These are phyloP conservation scores for Diplodus sargus DNA, from an alignment of 2,797 vertebrate species.

Conservation along the genomic window DNA sequence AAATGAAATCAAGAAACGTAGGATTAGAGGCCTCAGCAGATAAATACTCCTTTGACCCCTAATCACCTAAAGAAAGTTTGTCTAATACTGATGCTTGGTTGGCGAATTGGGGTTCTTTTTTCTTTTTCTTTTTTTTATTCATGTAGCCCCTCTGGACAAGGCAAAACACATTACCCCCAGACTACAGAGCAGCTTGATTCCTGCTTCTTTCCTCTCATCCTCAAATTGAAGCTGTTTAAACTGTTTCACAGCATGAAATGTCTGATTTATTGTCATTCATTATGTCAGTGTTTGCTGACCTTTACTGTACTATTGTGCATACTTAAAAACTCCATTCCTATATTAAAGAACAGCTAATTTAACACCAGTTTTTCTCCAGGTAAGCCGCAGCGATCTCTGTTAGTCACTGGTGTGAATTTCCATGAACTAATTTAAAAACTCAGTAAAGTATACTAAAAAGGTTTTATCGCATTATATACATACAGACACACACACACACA, in stretches of 20 bases:
- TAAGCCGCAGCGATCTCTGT: slow-evolving; percentile 1
- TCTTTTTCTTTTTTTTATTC: no score
- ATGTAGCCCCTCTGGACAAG: no score
- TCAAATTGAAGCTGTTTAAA: no score
- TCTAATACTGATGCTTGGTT: no score
- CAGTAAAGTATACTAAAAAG: not conserved
- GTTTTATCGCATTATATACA: not conserved
- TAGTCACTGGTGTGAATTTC: not conserved
- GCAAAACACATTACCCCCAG: no score
- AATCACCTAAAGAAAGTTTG: not conserved
- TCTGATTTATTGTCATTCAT: not conserved
- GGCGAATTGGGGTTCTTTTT: no score
- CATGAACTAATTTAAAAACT: not conserved
- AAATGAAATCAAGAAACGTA: no score
- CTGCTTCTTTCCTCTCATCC: no score
- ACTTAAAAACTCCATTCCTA: not conserved
- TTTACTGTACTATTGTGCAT: slow-evolving; percentile 6
- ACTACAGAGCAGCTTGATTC: no score
- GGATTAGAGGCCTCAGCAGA: not conserved
- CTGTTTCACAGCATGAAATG: slow-evolving; percentile 1
- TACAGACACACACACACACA: not conserved
- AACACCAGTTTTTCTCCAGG: not conserved
- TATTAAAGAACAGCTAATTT: slow-evolving; percentile 13
- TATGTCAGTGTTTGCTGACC: slow-evolving; percentile 1
- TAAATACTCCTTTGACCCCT: not conserved